A percentile compares a stretch with the other conserved stretches of the same genome.
phyloP scores from a whole-genome alignment of 2,888 invertebrate species.

The Geophilus truncorum region DNA sequence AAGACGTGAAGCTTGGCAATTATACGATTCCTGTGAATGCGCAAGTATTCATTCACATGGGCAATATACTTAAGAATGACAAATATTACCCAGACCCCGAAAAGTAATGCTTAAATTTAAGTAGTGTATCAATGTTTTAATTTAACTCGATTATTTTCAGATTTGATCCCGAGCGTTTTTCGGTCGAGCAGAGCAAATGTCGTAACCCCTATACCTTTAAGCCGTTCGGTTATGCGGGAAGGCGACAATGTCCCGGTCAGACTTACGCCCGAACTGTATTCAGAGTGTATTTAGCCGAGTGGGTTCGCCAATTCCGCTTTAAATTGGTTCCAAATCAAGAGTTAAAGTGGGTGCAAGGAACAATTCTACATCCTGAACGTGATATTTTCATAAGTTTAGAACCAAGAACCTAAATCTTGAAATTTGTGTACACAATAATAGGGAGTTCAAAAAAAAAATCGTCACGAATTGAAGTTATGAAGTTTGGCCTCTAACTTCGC shows the following conservation, averaged over 20 bases:
- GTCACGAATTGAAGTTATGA: too few relatives aligned
- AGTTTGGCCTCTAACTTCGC: too few relatives aligned
- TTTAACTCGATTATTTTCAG: not conserved
- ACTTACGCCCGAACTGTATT: not conserved
- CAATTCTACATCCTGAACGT: not conserved
- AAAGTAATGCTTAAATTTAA: not conserved
- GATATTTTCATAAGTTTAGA: not conserved
- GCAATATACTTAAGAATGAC: not conserved
- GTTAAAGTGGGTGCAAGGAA: not conserved
- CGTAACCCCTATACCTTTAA: not conserved
- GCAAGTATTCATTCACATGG: not conserved
- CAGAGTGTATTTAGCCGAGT: not conserved
- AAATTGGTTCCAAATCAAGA: not conserved
- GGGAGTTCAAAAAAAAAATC: too few relatives aligned
- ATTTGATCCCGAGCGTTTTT: not conserved
- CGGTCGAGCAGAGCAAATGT: not conserved
- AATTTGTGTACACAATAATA: too few relatives aligned
- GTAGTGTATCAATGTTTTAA: too few relatives aligned
- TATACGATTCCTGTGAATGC: not conserved
- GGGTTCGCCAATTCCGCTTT: not conserved
- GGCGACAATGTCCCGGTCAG: conserved; percentile 16
- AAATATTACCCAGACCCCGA: not conserved
- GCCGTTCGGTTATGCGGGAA: not conserved
- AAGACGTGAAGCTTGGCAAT: not conserved
- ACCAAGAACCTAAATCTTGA: not conserved